phyloP scores from a whole-genome alignment of 2,797 vertebrate genomes.

The Ptychobarbus kaznakovi region DNA sequence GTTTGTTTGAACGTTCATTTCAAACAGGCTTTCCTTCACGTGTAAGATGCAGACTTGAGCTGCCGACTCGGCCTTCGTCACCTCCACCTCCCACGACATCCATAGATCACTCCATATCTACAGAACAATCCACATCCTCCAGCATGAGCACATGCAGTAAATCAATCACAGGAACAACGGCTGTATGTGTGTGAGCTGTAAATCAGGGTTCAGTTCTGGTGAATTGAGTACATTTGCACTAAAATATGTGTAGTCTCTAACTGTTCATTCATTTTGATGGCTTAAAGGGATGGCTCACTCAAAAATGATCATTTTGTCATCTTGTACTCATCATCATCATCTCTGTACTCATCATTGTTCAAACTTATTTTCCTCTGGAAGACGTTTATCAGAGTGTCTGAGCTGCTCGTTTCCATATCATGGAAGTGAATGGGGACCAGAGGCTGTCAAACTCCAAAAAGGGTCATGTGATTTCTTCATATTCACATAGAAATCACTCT shows the following conservation, averaged over 20 bases:
- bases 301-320: background rate
- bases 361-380: background rate
- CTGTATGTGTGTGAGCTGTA: background rate
- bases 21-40: constrained; percentile 47
- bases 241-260: background rate
- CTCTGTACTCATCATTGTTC: background rate
- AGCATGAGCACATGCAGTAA: background rate
- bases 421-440: background rate
- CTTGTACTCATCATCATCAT: background rate
- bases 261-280: background rate
- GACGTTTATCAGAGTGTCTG: background rate
- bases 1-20: constrained; percentile 41
- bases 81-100: constrained; percentile 18
- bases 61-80: background rate
- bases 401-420: background rate
- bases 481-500: background rate
- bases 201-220: background rate
- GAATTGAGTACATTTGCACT: background rate
- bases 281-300: background rate
- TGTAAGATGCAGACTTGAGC: constrained; percentile 28
- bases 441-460: background rate
- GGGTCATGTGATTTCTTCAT: background rate
- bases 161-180: background rate
- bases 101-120: constrained; percentile 4
- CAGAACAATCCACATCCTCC: constrained; percentile 7